Evolutionary conservation across 2,888 invertebrate species (phyloP), one percentile per base, ranked within the genome.

Genomic region (Oligia fasciuncula): DNA sequence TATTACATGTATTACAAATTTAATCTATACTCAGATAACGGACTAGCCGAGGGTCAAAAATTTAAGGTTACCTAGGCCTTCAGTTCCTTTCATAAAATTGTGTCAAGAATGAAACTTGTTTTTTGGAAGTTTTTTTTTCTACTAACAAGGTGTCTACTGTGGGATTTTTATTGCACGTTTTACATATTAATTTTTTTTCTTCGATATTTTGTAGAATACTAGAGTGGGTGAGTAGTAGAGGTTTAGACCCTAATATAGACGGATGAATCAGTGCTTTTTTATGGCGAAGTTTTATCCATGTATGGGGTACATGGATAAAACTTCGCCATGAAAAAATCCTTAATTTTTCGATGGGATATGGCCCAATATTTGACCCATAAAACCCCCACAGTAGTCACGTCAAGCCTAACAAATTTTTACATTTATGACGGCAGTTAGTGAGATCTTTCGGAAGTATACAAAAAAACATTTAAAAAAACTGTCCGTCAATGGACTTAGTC

Each of bases 401-500:
- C 76, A 85, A 88, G 91, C 91, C 91, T 90, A 91, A 91, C 85
- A 88, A 80, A 85, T 88, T 88, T 90, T 90, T 86, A 88, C 85
- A 88, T 87, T 89, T 80, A 91, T 91, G 93, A 93, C 93, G 95
- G 93, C 94, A 94, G 94, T 93, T 92, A 88, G 90, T 95, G 96
- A 96, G 96, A 96, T 96, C 96, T 94, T 94, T 92, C 87, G 91
- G 93, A 94, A 94, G 93, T 94, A 94, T 92, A 94, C 92, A 92
- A 93, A 92, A 92, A 92, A 89, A 92, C 89, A 80, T 76, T 76
- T 35, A 23, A 60, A 67, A 91, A 90, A 91, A 91, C 93, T 93
- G 93, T 93, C 94, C 95, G 89, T 89, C 87, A 81, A 79, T 89
- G 93, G 93, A 95, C 94, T 93, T 94, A 95, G 93, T 95, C 94